Percentiles rank a stretch among this genome's conserved stretches.
Conservation (phyloP, 2,113 vertebrate genomes). For the Trogon surrucura region DNA sequence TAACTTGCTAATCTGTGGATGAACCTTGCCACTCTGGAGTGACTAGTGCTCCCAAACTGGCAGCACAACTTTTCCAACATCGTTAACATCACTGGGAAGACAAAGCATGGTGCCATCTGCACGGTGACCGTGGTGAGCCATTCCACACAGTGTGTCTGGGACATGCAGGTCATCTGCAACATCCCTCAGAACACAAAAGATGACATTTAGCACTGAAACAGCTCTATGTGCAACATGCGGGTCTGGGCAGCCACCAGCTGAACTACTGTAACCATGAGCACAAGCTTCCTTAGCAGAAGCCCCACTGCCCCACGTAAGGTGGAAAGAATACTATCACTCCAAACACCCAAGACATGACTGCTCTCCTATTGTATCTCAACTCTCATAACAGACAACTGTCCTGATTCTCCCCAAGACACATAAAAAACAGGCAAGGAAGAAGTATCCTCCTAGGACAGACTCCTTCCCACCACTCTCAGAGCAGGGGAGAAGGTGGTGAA, state of each 20-base stretch:
- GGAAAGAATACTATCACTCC: background rate
- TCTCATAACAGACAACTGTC: background rate
- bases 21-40: background rate
- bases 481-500: background rate
- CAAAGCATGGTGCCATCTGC: background rate
- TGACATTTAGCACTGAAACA: background rate
- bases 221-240: background rate
- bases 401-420: background rate
- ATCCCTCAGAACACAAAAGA: background rate
- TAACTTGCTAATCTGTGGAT: background rate
- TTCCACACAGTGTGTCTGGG: fast-evolving
- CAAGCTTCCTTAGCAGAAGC: background rate
- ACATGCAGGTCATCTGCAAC: background rate
- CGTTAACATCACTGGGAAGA: fast-evolving
- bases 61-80: background rate
- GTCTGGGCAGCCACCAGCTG: background rate
- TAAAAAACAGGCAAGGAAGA: background rate
- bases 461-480: background rate
- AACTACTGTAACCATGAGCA: background rate
- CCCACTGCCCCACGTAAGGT: fast-evolving
- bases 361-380: background rate
- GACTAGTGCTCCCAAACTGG: background rate
- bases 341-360: background rate
- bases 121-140: fast-evolving
- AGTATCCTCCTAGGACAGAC: background rate